Conservation (phyloP, 2,797 vertebrate genomes). For the Scolopax bukidnonensis region DNA sequence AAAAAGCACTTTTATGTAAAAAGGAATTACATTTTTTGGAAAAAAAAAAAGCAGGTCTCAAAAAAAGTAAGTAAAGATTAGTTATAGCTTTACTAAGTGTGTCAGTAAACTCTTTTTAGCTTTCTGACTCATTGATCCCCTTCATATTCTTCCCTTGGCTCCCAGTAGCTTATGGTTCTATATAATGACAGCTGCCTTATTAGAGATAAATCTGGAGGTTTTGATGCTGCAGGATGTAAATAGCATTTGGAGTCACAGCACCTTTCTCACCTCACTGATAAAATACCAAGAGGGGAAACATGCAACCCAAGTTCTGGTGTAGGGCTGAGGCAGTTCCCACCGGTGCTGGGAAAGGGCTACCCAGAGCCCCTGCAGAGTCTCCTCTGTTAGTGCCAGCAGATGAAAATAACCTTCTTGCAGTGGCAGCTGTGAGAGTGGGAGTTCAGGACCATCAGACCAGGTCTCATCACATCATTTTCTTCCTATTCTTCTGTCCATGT, state of each 20-base stretch:
- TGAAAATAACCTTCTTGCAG: background rate
- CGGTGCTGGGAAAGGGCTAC: background rate
- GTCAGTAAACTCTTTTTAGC: background rate
- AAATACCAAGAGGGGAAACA: background rate
- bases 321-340: background rate
- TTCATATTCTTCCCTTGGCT: background rate
- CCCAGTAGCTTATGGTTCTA: background rate
- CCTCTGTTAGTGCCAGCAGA: background rate
- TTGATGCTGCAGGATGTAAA: background rate
- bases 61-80: background rate
- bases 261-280: background rate
- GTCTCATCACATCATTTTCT: background rate
- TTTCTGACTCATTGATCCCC: background rate
- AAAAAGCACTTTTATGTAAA: background rate
- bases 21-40: background rate
- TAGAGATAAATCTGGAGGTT: background rate
- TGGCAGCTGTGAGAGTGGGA: background rate
- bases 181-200: background rate
- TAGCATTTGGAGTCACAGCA: background rate
- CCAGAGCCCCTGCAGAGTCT: background rate
- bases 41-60: background rate
- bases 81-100: background rate
- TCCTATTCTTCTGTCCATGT: background rate
- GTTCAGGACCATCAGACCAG: background rate
- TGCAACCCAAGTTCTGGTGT: background rate